These are phyloP conservation scores for Drosophila aldrichi DNA, from an alignment of 2,888 invertebrate genomes.

Conservation along the genomic window DNA sequence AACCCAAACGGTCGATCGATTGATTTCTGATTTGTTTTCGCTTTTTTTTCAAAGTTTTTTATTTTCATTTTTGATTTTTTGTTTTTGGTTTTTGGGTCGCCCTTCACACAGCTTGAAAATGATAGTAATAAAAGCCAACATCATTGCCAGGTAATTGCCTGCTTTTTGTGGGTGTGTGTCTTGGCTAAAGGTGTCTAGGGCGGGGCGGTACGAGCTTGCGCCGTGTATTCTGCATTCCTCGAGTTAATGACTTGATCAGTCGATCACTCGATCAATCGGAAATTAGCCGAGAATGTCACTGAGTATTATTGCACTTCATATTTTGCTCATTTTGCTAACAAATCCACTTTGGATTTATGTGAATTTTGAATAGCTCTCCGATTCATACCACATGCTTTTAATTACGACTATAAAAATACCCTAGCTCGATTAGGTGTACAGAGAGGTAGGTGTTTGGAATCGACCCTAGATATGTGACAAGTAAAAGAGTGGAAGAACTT, in stretches of 20 bases:
- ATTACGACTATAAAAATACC: constrained; percentile 16
- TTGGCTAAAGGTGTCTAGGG: constrained; percentile 43
- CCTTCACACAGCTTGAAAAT: constrained; percentile 59
- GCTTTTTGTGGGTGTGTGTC: constrained; percentile 66
- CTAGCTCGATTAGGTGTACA: neutral
- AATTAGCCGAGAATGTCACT: constrained; percentile 44
- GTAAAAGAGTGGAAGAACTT: neutral
- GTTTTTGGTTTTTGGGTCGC: constrained; percentile 41
- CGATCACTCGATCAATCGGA: constrained; percentile 10
- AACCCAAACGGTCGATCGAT: constrained; percentile 27
- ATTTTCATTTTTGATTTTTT: constrained; percentile 11
- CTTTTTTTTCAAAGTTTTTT: constrained; percentile 7
- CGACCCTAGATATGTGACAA: too few species aligned
- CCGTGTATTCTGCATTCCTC: constrained; percentile 38
- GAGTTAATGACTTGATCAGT: constrained; percentile 51
- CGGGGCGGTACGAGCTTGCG: constrained; percentile 24
- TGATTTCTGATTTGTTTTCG: constrained; percentile 50
- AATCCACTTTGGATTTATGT: constrained; percentile 21
- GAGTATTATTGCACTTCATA: constrained; percentile 12
- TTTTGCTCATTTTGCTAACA: constrained; percentile 2
- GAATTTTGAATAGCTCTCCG: constrained; percentile 29
- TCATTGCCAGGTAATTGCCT: constrained; percentile 58
- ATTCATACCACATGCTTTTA: constrained; percentile 13
- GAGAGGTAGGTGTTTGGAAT: neutral
- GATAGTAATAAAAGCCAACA: constrained; percentile 65